Percentiles rank a stretch among this genome's conserved stretches.
Conservation (phyloP, 35 echinoderm and acorn worm genomes). For the Antedon bifida region DNA sequence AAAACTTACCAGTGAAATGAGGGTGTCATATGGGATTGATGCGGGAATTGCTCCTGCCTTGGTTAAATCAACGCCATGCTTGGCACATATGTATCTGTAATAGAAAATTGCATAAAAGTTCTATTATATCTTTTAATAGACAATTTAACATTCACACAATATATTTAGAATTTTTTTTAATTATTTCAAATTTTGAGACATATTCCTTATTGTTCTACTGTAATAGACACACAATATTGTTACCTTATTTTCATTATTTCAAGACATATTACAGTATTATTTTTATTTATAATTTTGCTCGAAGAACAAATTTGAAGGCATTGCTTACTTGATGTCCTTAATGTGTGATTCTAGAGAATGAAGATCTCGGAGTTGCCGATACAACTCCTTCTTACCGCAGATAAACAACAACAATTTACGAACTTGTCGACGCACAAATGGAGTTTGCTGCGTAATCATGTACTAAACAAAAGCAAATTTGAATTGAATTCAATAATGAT, state of each 20-base stretch:
- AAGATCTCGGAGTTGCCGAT: slow-evolving; percentile 74
- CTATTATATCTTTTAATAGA: too few species aligned
- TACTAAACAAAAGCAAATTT: slow-evolving; percentile 28
- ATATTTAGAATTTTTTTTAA: too few species aligned
- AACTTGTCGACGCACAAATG: slow-evolving; percentile 92
- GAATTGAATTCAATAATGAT: not conserved
- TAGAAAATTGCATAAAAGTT: slow-evolving; percentile 2
- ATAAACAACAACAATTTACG: slow-evolving; percentile 92
- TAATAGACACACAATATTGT: too few species aligned
- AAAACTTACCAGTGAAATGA: slow-evolving; percentile 87
- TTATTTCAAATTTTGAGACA: too few species aligned
- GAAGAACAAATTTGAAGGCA: too few species aligned
- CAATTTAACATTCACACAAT: too few species aligned
- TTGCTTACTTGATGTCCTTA: slow-evolving; percentile 72
- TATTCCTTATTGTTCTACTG: too few species aligned
- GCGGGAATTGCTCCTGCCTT: slow-evolving; percentile 42
- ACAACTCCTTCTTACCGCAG: slow-evolving; percentile 90
- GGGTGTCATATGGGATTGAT: slow-evolving; percentile 81
- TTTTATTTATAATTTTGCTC: too few species aligned
- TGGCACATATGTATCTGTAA: slow-evolving; percentile 47
- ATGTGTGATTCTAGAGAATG: slow-evolving; percentile 87
- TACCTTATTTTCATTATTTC: too few species aligned
- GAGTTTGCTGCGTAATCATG: slow-evolving; percentile 99
- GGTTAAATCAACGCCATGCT: slow-evolving; percentile 65
- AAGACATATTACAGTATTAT: too few species aligned